Evolutionary conservation across 2,888 invertebrate species (phyloP).

Genomic region (Dynastes tityus): DNA sequence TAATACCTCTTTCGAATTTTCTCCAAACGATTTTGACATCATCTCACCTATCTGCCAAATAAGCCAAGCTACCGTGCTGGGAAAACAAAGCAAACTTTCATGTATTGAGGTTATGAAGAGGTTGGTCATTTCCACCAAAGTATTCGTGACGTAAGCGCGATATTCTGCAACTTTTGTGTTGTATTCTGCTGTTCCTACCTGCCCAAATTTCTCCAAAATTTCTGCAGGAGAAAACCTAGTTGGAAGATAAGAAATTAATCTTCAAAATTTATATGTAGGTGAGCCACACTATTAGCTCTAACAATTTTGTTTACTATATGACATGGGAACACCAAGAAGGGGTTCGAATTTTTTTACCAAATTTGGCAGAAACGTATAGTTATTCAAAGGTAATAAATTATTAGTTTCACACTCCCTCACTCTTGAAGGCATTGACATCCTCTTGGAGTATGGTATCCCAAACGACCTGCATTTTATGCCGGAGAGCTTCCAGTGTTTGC

Average conservation of each 20-base stretch:
- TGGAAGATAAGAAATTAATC: conserved; percentile 7
- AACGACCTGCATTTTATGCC: too few species aligned
- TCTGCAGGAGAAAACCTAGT: conserved; percentile 72
- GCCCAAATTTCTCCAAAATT: conserved; percentile 82
- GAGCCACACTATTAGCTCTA: too few species aligned
- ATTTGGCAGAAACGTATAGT: too few species aligned
- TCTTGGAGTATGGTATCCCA: too few species aligned
- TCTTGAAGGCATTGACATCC: too few species aligned
- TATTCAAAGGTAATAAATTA: too few species aligned
- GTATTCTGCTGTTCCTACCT: conserved; percentile 82
- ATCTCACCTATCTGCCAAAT: conserved; percentile 87
- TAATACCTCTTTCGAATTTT: conserved; percentile 73
- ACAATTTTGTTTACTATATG: not conserved
- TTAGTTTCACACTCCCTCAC: too few species aligned
- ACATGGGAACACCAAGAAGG: not conserved
- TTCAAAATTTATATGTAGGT: not conserved
- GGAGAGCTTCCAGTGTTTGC: too few species aligned
- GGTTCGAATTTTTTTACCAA: too few species aligned
- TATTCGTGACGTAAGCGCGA: conserved; percentile 84
- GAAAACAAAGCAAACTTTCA: conserved; percentile 92
- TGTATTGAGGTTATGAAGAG: conserved; percentile 87
- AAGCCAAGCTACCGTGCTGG: conserved; percentile 91
- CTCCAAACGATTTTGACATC: conserved; percentile 75
- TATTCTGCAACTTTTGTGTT: conserved; percentile 83
- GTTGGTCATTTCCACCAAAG: conserved; percentile 84